Percentiles rank a stretch among this genome's conserved stretches.
Evolutionary conservation across 37 sponge, comb jelly and placozoan species (phyloP).

Genomic region (Chondrosia reniformis): DNA sequence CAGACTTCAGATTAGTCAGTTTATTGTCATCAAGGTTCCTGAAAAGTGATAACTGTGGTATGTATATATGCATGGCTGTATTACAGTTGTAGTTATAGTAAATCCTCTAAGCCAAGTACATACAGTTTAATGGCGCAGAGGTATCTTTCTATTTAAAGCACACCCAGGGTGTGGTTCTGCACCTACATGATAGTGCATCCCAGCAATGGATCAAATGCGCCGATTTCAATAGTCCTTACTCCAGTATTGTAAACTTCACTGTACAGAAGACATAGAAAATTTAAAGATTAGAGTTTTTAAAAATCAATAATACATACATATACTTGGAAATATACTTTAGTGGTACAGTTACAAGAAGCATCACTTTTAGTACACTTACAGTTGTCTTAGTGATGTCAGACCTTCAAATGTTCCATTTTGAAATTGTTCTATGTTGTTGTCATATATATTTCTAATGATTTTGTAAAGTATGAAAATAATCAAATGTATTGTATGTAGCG

Average conservation of each 20-base stretch:
- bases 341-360: background rate
- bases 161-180: too few relatives aligned
- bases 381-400: slow-evolving; percentile 2
- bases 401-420: slow-evolving; percentile 28
- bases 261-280: background rate
- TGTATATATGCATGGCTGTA: too few relatives aligned
- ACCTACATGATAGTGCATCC: slow-evolving; percentile 19
- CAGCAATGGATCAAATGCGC: slow-evolving; percentile 11
- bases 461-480: too few relatives aligned
- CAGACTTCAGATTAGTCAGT: background rate
- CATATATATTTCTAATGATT: slow-evolving; percentile 24
- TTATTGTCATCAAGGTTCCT: slow-evolving; percentile 6
- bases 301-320: background rate
- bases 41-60: background rate
- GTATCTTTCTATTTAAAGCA: background rate
- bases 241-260: slow-evolving; percentile 19
- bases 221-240: background rate
- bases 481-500: background rate
- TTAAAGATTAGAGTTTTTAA: background rate
- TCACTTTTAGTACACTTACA: background rate
- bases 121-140: background rate
- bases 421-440: slow-evolving; percentile 11
- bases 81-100: too few relatives aligned
- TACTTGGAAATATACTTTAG: background rate
- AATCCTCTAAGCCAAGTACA: background rate